Percentiles rank a stretch among this genome's conserved stretches.
Conservation (phyloP, 2,113 vertebrate species). For the Ondatra zibethicus region DNA sequence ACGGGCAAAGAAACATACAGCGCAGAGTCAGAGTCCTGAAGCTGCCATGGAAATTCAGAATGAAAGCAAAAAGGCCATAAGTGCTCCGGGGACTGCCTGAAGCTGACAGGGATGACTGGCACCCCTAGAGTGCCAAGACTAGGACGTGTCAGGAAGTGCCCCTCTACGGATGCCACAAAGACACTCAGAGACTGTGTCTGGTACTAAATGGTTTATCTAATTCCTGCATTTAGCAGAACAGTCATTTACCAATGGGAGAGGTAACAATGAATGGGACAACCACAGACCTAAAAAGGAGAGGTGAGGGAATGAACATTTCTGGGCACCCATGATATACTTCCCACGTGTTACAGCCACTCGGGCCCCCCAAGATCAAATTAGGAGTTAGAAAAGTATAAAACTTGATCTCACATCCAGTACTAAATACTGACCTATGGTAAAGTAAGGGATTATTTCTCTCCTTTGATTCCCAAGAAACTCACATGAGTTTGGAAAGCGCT, state of each 20-base stretch:
- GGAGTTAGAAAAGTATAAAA: neutral
- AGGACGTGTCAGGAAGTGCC: no score
- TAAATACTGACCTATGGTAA: neutral
- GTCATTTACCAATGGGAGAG: neutral
- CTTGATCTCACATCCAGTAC: neutral
- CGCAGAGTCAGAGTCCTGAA: neutral
- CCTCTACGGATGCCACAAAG: neutral
- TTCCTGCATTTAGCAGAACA: neutral
- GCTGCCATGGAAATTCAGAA: neutral
- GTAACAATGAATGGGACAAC: neutral
- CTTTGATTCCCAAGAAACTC: neutral
- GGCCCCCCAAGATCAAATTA: conserved; percentile 1
- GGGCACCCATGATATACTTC: neutral
- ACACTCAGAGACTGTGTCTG: neutral
- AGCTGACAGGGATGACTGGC: neutral
- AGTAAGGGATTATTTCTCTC: neutral
- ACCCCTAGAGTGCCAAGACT: neutral
- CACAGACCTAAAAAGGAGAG: neutral
- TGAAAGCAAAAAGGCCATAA: neutral
- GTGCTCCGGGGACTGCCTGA: neutral
- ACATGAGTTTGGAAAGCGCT: neutral
- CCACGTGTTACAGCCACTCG: neutral
- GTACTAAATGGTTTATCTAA: neutral
- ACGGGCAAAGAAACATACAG: neutral
- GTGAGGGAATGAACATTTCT: neutral